These are phyloP conservation scores for Dendrocopos noguchii DNA, from an alignment of 2,113 vertebrate genomes.

Conservation along the genomic window DNA sequence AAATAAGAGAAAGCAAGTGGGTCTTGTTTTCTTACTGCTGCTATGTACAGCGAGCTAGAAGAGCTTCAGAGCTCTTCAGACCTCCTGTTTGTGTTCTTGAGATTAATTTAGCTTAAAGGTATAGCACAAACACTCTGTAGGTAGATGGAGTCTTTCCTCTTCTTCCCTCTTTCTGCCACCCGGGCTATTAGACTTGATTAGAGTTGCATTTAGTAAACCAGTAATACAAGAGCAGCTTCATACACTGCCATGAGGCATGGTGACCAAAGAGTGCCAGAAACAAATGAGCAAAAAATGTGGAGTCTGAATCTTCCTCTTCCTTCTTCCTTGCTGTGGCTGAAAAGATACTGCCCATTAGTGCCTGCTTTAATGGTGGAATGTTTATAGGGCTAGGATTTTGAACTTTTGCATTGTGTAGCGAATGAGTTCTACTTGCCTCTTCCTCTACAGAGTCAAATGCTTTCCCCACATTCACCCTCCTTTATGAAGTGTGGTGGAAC, in stretches of 20 bases:
- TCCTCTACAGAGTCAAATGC: neutral
- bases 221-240: neutral
- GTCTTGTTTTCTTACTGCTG: neutral
- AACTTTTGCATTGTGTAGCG: neutral
- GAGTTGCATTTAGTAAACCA: neutral
- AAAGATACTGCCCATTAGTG: neutral
- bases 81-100: neutral
- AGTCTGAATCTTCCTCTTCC: neutral
- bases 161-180: neutral
- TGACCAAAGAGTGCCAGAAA: neutral
- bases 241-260: neutral
- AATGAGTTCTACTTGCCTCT: neutral
- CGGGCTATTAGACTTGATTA: neutral
- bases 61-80: neutral
- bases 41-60: neutral
- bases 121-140: fast-evolving
- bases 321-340: neutral
- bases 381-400: neutral
- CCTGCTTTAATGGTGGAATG: neutral
- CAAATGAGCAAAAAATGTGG: neutral
- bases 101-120: neutral
- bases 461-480: neutral
- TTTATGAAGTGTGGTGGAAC: neutral
- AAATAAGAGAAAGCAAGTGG: neutral
- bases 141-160: neutral